phyloP scores from a whole-genome alignment of 2,797 vertebrate species.

The Allenopithecus nigroviridis region DNA sequence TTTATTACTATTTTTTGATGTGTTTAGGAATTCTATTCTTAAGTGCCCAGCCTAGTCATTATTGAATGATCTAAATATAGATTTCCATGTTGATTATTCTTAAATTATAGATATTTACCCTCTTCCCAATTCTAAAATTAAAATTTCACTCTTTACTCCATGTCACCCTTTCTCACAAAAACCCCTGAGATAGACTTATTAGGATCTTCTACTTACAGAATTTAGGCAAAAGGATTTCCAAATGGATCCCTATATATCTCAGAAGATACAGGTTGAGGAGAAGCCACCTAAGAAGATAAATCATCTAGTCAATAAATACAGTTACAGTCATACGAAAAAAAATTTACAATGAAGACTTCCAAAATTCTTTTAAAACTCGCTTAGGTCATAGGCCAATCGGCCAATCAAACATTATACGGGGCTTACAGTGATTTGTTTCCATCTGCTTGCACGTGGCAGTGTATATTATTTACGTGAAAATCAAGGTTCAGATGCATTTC shows the following conservation, averaged over 20 bases:
- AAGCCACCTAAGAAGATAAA: slow-evolving; percentile 61
- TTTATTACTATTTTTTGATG: neutral
- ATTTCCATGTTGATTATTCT: neutral
- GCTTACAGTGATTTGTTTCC: neutral
- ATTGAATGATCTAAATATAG: neutral
- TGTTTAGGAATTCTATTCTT: neutral
- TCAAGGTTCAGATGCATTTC: neutral
- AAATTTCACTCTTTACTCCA: neutral
- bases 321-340: neutral
- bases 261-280: slow-evolving; percentile 74
- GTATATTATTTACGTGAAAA: neutral
- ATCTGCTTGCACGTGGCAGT: neutral
- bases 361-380: slow-evolving; percentile 23
- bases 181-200: neutral
- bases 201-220: slow-evolving; percentile 75
- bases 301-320: neutral
- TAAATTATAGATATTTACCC: neutral
- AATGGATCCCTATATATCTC: slow-evolving; percentile 87
- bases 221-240: slow-evolving; percentile 93
- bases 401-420: neutral
- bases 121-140: slow-evolving; percentile 28
- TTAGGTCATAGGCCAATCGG: neutral
- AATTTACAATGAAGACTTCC: neutral
- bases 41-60: neutral
- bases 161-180: neutral